Evolutionary conservation across 2,888 invertebrate genomes (phyloP), one percentile per base, ranked within the genome.

Genomic region (Taphrorychus bicolor): DNA sequence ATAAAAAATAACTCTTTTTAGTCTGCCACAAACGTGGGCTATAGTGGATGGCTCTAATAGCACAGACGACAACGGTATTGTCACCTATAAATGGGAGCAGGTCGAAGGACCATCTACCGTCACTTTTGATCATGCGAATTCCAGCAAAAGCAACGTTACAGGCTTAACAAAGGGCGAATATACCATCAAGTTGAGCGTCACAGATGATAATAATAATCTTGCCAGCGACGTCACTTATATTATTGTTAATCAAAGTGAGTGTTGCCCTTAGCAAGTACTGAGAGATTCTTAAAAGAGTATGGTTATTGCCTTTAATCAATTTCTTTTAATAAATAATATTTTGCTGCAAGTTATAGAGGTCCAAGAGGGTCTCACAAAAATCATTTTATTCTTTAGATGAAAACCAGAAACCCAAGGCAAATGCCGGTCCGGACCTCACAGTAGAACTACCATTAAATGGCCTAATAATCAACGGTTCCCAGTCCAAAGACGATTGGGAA

Each of bases 381-480:
- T 32, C 7, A 32, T 32, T 32, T 32, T 32, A 3, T 48, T 5
- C 19, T 11, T 52, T 52, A 95, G 96, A 94, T 82, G 90, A 91
- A 81, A 97, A 97, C 84, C 91, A 92, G 66, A 88, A 93, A 3
- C 97, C 97, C 0, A 90, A 91, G 76, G 95, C 97, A 0, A 90
- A 93, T 79, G 96, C 93, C 0, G 96, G 96, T 4, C 94, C 92
- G 0, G 93, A 96, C 82, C 88, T 90, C 78, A 89, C 90, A 14
- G 84, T 95, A 0, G 86, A 88, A 49, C 83, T 94, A 56, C 96
- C 97, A 0, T 83, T 89, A 2, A 88, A 88, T 41, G 89, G 92
- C 16, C 86, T 97, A 5, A 86, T 89, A 54, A 84, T 97, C 60
- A 95, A 97, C 83, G 97, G 97, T 0, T 89, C 92, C 0, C 85